A percentile compares a stretch with the other conserved stretches of the same genome.
phyloP scores from a whole-genome alignment of 2,113 vertebrate species.

The Mustelus asterias region DNA sequence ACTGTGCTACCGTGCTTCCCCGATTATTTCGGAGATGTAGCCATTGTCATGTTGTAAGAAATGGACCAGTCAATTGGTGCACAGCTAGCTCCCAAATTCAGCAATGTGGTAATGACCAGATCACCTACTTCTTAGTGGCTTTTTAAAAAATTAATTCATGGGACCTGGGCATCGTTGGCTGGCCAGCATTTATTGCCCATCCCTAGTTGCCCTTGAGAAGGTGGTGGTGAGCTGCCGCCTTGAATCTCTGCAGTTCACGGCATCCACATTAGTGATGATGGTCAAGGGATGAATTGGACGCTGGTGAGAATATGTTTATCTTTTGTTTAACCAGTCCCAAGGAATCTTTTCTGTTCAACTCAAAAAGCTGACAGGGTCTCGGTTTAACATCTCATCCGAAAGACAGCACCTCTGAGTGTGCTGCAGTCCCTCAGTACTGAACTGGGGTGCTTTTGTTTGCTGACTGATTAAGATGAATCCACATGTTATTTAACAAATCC shows the following conservation, averaged over 20 bases:
- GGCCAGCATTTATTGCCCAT: too few relatives aligned
- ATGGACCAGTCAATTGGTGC: not conserved
- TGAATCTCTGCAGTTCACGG: too few relatives aligned
- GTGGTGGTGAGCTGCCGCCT: too few relatives aligned
- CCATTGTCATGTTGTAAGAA: too few relatives aligned
- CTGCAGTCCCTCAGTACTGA: not conserved
- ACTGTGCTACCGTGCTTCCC: too few relatives aligned
- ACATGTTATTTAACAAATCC: not conserved
- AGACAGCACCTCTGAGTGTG: not conserved
- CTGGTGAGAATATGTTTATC: not conserved
- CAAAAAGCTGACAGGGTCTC: not conserved
- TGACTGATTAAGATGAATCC: not conserved
- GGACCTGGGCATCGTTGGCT: too few relatives aligned
- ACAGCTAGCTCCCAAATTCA: not conserved
- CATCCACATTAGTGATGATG: not conserved
- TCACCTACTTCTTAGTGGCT: not conserved
- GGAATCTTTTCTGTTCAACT: not conserved
- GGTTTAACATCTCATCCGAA: not conserved
- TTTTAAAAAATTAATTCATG: too few relatives aligned
- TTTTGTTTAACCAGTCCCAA: not conserved
- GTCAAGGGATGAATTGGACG: not conserved
- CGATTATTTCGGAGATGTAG: not conserved
- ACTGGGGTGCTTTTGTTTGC: not conserved
- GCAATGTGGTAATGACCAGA: not conserved
- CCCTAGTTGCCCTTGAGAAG: too few relatives aligned